These are phyloP conservation scores for Macrobrachium rosenbergii DNA, from an alignment of 1,140 invertebrate genomes.

Conservation along the genomic window DNA sequence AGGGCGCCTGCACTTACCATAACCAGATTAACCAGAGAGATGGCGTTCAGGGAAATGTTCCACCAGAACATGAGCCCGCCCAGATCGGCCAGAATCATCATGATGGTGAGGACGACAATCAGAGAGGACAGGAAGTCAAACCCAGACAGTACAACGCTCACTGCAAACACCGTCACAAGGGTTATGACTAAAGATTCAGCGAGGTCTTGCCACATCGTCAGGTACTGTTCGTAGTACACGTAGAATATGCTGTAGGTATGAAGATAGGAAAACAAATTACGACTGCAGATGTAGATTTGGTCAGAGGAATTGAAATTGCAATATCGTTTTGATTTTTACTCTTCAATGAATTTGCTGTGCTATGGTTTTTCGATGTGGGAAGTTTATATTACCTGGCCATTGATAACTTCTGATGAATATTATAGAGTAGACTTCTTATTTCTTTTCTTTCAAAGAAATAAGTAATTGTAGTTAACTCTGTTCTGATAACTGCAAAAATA, in stretches of 20 bases:
- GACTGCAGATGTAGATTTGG: too few relatives aligned
- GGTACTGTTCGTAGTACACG: conserved; percentile 95
- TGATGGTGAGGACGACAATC: conserved; percentile 81
- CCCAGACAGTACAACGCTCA: conserved; percentile 87
- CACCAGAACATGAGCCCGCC: conserved; percentile 92
- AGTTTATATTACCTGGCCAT: too few relatives aligned
- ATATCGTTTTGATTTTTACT: too few relatives aligned
- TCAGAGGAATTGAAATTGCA: too few relatives aligned
- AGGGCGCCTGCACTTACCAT: conserved; percentile 79
- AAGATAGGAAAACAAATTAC: neutral
- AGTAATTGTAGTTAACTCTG: too few relatives aligned
- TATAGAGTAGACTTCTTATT: too few relatives aligned
- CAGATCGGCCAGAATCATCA: conserved; percentile 87
- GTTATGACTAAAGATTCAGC: conserved; percentile 83
- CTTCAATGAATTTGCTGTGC: too few relatives aligned
- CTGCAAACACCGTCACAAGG: conserved; percentile 81
- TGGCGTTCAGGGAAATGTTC: conserved; percentile 89
- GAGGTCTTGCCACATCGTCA: conserved; percentile 86
- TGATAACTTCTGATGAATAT: too few relatives aligned
- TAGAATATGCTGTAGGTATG: conserved; percentile 84
- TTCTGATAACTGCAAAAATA: too few relatives aligned
- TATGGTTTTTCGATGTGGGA: too few relatives aligned
- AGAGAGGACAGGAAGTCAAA: conserved; percentile 85
- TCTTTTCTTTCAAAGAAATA: too few relatives aligned
- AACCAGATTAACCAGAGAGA: conserved; percentile 94